Evolutionary conservation across 2,113 vertebrate species (phyloP), one percentile per base, ranked within the genome.

Genomic region (Alethe castanea): DNA sequence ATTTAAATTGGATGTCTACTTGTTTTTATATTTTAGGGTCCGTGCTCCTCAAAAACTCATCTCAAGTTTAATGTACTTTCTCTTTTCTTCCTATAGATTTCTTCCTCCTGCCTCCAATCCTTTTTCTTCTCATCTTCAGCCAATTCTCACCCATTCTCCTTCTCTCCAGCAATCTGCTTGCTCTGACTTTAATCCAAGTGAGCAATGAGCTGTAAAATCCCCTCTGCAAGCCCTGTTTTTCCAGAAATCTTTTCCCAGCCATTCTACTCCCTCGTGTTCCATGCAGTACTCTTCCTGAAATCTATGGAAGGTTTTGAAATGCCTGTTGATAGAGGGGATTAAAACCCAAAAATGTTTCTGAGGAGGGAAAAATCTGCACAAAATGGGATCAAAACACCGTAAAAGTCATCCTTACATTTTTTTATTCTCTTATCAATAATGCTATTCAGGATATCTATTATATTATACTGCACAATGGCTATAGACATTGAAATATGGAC

Each of bases 151-250:
- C 42, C 64, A 61, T 86, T 73, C 35, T 79, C 12, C 5, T 31
- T 53, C 67, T 91, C 42, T 77, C 59, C 26, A 92, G n/a, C 48
- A 90, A 65, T 70, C 62, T 69, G 45, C 14, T 28, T 50, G 11
- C 29, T 88, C 54, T 93, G 82, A 71, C 80, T 88, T 94, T 9
- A 24, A 44, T 9, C 14, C 60, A 77, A 83, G 44, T 44, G 72
- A 78, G n/a, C 74, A 94, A 86, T 50, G 60, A 92, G 42, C 67
- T 70, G 59, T 93, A 70, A 96, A 92, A 88, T 87, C 33, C 72
- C n/a, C 36, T 88, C 82, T 70, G 23, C 22, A 78, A 77, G 40
- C 6, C 35, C 60, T 47, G 4, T 25, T 86, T 86, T 66, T 66
- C 76, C 47, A 70, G 67, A 42, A 90, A 83, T 83, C 13, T 77